Evolutionary conservation across 1,140 invertebrate genomes (phyloP), one percentile per base, ranked within the genome.

Genomic region (Thalassaphorura encarpata): DNA sequence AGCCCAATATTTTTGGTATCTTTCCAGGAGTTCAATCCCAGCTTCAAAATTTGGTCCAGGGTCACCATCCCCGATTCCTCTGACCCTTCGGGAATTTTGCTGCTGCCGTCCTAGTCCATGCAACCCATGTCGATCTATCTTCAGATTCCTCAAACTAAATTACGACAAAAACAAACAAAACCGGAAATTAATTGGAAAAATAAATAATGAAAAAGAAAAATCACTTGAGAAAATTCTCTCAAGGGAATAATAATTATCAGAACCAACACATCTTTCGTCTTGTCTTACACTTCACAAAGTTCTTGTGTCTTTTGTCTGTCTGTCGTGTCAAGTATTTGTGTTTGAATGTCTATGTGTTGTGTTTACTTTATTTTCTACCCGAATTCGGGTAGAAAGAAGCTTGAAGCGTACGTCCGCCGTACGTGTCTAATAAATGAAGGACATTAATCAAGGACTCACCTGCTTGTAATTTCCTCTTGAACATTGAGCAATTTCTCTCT

Each of bases 1-100:
- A 60, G 75, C 75, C 83, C 83, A 85, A 47, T 78, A 71, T 29
- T 75, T 68, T 66, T 83, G 80, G 69, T 79, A 84, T 60, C 78
- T 76, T 57, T 76, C 72, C 23, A 82, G 68, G 49, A 81, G 61
- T 60, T 78, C 75, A 8, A 76, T 73, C 1, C 79, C 80, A 28
- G 78, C 77, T 68, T 79, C 71, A 47, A 75, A 73, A 69, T 79
- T 77, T n/a, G n/a, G n/a, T n/a, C n/a, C n/a, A 28, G 41, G 46
- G 15, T 76, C 71, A 61, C 70, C 68, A 15, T 31, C 23, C 13
- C 49, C 51, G 1, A 13, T 29, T 33, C 11, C 11, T 13, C 15
- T 5, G 11, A 19, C 11, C 8, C 11, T 6, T 36, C 23, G 19
- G 33, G 4, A 4, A 31, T 6, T 5, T 36, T n/a, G 40, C 46